phyloP scores from a whole-genome alignment of 2,113 vertebrate species.

The Carassius carassius region DNA sequence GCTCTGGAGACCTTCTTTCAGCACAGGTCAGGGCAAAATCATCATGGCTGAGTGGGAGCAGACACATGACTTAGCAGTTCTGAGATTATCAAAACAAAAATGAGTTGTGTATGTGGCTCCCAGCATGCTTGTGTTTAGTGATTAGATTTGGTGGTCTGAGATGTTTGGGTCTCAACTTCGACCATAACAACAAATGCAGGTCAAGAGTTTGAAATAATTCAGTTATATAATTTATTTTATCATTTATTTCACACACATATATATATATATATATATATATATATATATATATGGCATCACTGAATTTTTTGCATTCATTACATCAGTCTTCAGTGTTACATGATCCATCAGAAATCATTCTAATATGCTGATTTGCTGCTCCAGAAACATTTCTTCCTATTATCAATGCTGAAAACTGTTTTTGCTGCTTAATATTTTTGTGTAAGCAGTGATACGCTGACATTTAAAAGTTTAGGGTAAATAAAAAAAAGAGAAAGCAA shows the following conservation, averaged over 20 bases:
- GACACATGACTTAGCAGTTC: background rate
- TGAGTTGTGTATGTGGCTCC: background rate
- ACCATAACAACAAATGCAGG: background rate
- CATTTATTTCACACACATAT: too few species aligned
- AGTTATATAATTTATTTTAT: too few species aligned
- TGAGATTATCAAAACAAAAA: slow-evolving; percentile 1
- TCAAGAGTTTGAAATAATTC: background rate
- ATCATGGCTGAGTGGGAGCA: slow-evolving; percentile 10
- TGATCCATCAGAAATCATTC: background rate
- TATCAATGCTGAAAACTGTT: background rate
- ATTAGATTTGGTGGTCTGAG: background rate
- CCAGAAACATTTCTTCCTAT: background rate
- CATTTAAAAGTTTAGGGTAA: too few species aligned
- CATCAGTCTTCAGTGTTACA: background rate
- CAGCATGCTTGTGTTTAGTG: background rate
- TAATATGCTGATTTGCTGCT: background rate
- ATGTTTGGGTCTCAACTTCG: background rate
- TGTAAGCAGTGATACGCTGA: too few species aligned
- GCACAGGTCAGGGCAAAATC: slow-evolving; percentile 80
- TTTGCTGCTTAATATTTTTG: background rate
- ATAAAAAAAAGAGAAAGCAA: too few species aligned
- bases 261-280: too few species aligned
- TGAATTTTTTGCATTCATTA: background rate
- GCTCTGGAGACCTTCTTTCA: slow-evolving; percentile 97
- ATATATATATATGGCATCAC: too few species aligned